phyloP scores from a whole-genome alignment of 1,140 invertebrate species.

The Drosophila subpulchrella region DNA sequence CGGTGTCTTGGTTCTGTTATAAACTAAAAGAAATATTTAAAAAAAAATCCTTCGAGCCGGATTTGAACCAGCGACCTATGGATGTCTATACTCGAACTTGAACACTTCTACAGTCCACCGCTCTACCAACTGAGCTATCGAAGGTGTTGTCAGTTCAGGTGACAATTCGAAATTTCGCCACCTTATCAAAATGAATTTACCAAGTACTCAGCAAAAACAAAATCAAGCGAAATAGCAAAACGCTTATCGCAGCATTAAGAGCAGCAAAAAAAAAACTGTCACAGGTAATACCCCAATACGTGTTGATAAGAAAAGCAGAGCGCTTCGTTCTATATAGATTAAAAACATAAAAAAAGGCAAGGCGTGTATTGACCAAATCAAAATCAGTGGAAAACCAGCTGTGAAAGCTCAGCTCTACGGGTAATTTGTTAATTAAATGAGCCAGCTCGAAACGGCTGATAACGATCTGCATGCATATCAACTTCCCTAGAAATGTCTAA shows the following conservation, averaged over 20 bases:
- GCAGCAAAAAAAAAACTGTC: constrained; percentile 24
- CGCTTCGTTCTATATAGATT: constrained; percentile 22
- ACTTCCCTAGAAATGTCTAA: constrained; percentile 36
- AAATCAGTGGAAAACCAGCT: constrained; percentile 9
- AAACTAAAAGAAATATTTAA: no score
- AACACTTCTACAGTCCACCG: constrained; percentile 91
- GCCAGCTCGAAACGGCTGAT: constrained; percentile 33
- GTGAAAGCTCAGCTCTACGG: constrained; percentile 5
- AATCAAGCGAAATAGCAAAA: constrained; percentile 35
- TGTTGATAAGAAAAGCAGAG: constrained; percentile 42
- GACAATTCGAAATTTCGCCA: constrained; percentile 16
- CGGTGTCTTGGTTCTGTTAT: no score
- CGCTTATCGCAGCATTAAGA: constrained; percentile 69
- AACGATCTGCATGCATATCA: constrained; percentile 44
- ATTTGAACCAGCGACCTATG: constrained; percentile 91
- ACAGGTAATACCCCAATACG: constrained; percentile 11
- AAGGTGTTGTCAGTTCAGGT: constrained; percentile 85
- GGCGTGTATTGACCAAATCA: constrained; percentile 23
- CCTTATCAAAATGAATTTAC: constrained; percentile 41
- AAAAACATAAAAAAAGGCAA: constrained; percentile 13
- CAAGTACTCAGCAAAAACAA: constrained; percentile 13
- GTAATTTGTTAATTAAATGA: constrained; percentile 56
- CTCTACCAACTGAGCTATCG: constrained; percentile 95
- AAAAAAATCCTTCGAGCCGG: constrained; percentile 87
- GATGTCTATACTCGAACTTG: constrained; percentile 82